Evolutionary conservation across 2,797 vertebrate genomes (phyloP).

Genomic region (Dryobates pubescens): DNA sequence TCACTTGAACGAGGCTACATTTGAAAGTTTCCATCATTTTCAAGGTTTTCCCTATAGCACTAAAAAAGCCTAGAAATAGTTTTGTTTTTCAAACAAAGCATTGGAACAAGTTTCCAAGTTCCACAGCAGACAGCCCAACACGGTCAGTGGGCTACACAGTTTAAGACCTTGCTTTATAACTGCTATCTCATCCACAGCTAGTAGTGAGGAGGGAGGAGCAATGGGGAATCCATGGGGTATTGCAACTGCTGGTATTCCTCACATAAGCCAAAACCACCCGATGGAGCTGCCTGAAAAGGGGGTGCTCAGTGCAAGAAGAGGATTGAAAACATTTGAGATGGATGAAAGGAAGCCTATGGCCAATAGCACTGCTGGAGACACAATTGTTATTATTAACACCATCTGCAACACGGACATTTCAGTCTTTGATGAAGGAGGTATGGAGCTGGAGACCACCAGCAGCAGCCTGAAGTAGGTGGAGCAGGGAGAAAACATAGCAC

Average conservation of each 20-base stretch:
- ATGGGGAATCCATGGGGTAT: neutral
- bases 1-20: neutral
- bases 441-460: conserved; percentile 50
- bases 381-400: conserved; percentile 59
- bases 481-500: neutral
- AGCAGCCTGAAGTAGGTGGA: conserved; percentile 47
- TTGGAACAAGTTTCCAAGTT: neutral
- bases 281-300: conserved; percentile 13
- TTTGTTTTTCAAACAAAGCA: neutral
- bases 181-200: neutral
- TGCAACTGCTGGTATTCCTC: neutral
- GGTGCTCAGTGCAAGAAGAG: conserved; percentile 8
- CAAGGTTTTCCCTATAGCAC: neutral
- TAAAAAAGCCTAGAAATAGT: neutral
- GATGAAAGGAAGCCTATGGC: conserved; percentile 54
- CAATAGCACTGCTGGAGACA: conserved; percentile 59
- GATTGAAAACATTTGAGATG: conserved; percentile 39
- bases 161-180: neutral
- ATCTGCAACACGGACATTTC: conserved; percentile 29
- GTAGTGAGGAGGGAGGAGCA: neutral
- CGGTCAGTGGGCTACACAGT: neutral
- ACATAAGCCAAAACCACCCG: conserved; percentile 26
- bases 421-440: conserved; percentile 47
- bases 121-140: neutral
- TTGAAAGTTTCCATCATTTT: neutral